Base-by-base conservation (phyloP, 2,888 invertebrate genomes). In the Acanthopleura granulata region DNA sequence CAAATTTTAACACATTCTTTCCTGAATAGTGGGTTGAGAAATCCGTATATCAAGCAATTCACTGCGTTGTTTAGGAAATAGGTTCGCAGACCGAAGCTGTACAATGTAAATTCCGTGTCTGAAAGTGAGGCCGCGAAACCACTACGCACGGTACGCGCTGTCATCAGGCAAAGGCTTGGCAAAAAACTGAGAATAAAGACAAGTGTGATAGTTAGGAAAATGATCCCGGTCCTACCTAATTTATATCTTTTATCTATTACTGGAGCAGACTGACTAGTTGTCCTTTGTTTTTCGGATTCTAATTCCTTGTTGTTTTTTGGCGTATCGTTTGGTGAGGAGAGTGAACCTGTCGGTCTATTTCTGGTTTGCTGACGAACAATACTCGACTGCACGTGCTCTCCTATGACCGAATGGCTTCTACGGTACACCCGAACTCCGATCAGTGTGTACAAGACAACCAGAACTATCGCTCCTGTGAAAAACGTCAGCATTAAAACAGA, bases 81-180 rank as follows among this genome's bases (percentile, higher is more conserved):
- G 22, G 57, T 57, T 12, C 57, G 57, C 18, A 57, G 57, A 57
- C 57, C 57, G 22, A 57, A 57, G 57, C 57, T 57, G 57, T 57
- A 57, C n/a, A 57, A 57, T 4, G 22, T 22, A 12, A n/a, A 57
- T 22, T 57, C 57, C 22, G 57, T 6, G 12, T 57, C 22, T 57
- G 57, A 57, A 18, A 57, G 57, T 6, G 57, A 57, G 22, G 57
- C 57, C 12, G 57, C 12, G 57, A n/a, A 57, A n/a, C n/a, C 22
- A 9, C 22, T 57, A 4, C 22, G 57, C 57, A 57, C 57, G 18
- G 57, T 12, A 6, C 57, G 18, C 57, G 12, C 22, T 6, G 57
- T 57, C 57, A 57, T 57, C 57, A 57, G 22, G 12, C 6, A 3
- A 12, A 57, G 57, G 22, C 57, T 57, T 18, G 57, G 57, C 18